Base-by-base conservation (phyloP, 2,888 invertebrate species). In the Patella ulyssiponensis region DNA sequence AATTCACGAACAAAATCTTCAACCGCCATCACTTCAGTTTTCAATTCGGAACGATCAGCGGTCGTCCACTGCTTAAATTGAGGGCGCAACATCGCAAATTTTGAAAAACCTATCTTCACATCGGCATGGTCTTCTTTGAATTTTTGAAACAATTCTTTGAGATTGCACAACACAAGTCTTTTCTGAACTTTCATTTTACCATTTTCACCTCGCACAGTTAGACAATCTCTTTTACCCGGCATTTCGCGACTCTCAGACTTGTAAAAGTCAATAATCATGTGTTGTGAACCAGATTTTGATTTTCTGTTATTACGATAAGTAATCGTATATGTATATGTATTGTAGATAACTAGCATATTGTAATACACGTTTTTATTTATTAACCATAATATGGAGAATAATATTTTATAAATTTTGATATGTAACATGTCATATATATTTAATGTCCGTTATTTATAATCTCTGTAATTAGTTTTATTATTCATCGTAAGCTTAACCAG, bases 101-200 rank as follows among this genome's bases (percentile, higher is more conserved):
- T 72, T 33, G 72, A 72, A 52, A 71, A 72, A n/a, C 72, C 72
- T 33, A 72, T n/a, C n/a, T 72, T 72, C 44, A 51, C 12, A n/a
- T 44, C 51, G n/a, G 44, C 14, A 14, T 72, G n/a, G 33, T 52
- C 52, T 15, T 44, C 72, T 70, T 33, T 70, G 56, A 56, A 56
- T n/a, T 56, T 56, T 56, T 56, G 56, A n/a, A 56, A 56, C 56
- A 56, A 56, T 56, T 56, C 56, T 56, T 56, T 15, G n/a, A 56
- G 56, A 56, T 56, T 56, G n/a, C 56, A 17, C 17, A 56, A n/a
- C 15, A 56, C 56, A 17, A 14, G n/a, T 17, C 56, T 15, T 56
- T 56, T 56, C n/a, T 56, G 56, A 17, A 56, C 56, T 56, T 56
- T 56, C n/a, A 17, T n/a, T 56, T 56, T 56, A 17, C 56, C 56